Evolutionary conservation across 1,140 invertebrate genomes (phyloP).

Genomic region (Mycetomoellerius zeteki): DNA sequence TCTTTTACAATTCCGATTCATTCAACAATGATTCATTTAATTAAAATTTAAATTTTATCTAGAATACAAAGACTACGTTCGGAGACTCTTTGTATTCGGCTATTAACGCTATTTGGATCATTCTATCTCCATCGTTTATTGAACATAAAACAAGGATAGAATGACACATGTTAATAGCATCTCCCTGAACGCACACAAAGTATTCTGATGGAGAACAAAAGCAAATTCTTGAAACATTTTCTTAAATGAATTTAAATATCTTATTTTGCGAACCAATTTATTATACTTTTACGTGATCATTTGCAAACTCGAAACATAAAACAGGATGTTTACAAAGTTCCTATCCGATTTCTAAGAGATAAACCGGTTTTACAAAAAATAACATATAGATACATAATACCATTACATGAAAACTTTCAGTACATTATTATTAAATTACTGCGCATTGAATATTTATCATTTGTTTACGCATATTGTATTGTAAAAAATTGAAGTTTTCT

Average conservation of each 20-base stretch:
- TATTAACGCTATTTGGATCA: no score
- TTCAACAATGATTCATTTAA: neutral
- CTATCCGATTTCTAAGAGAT: slow-evolving; percentile 15
- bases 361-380: neutral
- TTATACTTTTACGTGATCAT: slow-evolving; percentile 54
- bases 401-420: neutral
- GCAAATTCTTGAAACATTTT: slow-evolving; percentile 69
- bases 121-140: no score
- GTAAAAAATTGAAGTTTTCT: neutral
- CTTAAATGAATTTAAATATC: slow-evolving; percentile 47
- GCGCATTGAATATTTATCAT: neutral
- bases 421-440: neutral
- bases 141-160: no score
- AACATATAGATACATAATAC: neutral
- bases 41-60: neutral
- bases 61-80: neutral
- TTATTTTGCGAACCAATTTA: slow-evolving; percentile 66
- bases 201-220: slow-evolving; percentile 17
- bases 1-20: neutral
- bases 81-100: no score
- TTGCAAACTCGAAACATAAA: slow-evolving; percentile 19
- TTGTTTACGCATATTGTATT: neutral
- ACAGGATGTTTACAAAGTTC: slow-evolving; percentile 27
- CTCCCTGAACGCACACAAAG: neutral
- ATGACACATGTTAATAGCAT: no score